Evolutionary conservation across 2,888 invertebrate genomes (phyloP).

Genomic region (Chaetogeoica ovagalla): DNA sequence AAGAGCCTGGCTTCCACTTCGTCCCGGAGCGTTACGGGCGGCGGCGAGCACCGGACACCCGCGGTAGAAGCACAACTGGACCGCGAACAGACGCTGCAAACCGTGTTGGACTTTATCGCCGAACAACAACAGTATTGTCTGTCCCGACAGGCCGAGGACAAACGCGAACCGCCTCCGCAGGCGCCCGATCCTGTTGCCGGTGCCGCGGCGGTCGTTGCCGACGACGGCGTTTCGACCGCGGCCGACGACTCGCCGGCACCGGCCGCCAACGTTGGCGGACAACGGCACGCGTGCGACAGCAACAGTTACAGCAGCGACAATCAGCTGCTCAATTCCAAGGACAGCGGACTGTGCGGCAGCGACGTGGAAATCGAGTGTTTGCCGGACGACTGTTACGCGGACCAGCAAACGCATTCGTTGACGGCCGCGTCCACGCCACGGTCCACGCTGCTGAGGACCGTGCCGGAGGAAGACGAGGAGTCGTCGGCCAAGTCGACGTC

Average conservation of each 20-base stretch:
- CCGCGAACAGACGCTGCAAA: slow-evolving; percentile 72
- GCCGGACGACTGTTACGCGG: slow-evolving; percentile 50
- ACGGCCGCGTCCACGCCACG: slow-evolving; percentile 60
- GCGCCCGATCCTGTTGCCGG: slow-evolving; percentile 18
- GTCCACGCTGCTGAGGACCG: slow-evolving; percentile 64
- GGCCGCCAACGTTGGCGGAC: too few relatives aligned
- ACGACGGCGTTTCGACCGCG: slow-evolving; percentile 32
- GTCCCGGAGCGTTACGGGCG: slow-evolving; percentile 55
- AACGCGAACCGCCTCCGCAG: slow-evolving; percentile 47
- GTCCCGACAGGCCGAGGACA: slow-evolving; percentile 65
- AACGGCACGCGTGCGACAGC: slow-evolving; percentile 53
- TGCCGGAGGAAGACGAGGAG: slow-evolving; percentile 69
- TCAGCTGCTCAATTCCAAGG: slow-evolving; percentile 54
- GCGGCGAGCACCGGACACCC: slow-evolving; percentile 45
- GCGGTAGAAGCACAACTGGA: slow-evolving; percentile 62
- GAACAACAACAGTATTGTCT: slow-evolving; percentile 75
- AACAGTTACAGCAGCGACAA: slow-evolving; percentile 56
- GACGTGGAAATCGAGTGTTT: slow-evolving; percentile 56
- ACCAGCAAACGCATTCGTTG: slow-evolving; percentile 54
- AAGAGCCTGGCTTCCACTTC: slow-evolving; percentile 65
- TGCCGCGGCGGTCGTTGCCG: slow-evolving; percentile 55
- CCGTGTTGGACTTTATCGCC: slow-evolving; percentile 74
- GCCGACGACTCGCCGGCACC: background rate
- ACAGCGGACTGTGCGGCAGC: slow-evolving; percentile 56
- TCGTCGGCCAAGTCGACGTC: slow-evolving; percentile 35